phyloP scores from a whole-genome alignment of 2,888 invertebrate species.

The Lamproptera curius region DNA sequence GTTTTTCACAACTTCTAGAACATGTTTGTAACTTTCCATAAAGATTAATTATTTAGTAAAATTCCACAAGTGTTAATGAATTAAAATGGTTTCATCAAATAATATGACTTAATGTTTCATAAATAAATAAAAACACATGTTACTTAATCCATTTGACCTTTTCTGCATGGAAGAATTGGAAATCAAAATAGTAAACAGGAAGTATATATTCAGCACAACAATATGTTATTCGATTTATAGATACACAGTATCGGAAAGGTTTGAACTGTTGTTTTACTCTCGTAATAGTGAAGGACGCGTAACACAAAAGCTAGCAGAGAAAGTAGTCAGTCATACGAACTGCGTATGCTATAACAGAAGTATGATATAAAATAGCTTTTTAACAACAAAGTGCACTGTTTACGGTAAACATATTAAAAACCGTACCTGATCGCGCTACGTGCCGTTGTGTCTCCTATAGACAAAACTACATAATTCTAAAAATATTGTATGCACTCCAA shows the following conservation, averaged over 20 bases:
- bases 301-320: slow-evolving; percentile 41
- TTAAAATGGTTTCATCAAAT: too few relatives aligned
- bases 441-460: slow-evolving; percentile 65
- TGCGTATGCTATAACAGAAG: slow-evolving; percentile 26
- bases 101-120: too few relatives aligned
- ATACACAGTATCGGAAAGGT: neutral
- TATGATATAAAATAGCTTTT: slow-evolving; percentile 33
- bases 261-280: slow-evolving; percentile 24
- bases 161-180: slow-evolving; percentile 4
- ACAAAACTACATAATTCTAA: slow-evolving; percentile 72
- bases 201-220: slow-evolving; percentile 4
- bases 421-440: slow-evolving; percentile 46
- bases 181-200: slow-evolving; percentile 13
- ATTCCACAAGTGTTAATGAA: too few relatives aligned
- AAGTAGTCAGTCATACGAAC: slow-evolving; percentile 42
- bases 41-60: too few relatives aligned
- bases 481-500: slow-evolving; percentile 72
- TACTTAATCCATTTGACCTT: neutral
- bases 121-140: too few relatives aligned
- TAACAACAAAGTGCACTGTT: slow-evolving; percentile 27
- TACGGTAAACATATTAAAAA: slow-evolving; percentile 24
- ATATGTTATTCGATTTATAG: slow-evolving; percentile 1
- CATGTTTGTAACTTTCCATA: too few relatives aligned
- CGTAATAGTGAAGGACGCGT: slow-evolving; percentile 45
- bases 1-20: too few relatives aligned